Evolutionary conservation across 2,888 invertebrate species (phyloP).

Genomic region (Clivina fossor): DNA sequence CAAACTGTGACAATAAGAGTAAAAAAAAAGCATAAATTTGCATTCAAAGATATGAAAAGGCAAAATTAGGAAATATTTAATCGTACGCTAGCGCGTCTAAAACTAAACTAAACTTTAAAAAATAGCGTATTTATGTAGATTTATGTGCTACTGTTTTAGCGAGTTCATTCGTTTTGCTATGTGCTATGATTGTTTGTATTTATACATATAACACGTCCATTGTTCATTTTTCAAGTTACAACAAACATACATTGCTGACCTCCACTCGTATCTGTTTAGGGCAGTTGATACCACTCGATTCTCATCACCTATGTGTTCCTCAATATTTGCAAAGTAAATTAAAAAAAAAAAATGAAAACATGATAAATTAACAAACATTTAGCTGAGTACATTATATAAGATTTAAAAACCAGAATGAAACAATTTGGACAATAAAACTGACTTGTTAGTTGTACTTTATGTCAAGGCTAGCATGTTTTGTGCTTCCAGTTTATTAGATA

Average conservation of each 20-base stretch:
- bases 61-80: too few species aligned
- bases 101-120: too few species aligned
- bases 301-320: slow-evolving; percentile 24
- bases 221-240: too few species aligned
- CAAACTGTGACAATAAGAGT: too few species aligned
- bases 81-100: too few species aligned
- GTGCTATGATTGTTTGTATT: slow-evolving; percentile 17
- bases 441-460: slow-evolving; percentile 39
- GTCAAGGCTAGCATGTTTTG: slow-evolving; percentile 50
- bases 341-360: too few species aligned
- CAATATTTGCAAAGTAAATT: slow-evolving; percentile 17
- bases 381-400: slow-evolving; percentile 18
- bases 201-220: too few species aligned
- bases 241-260: too few species aligned
- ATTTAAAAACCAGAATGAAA: slow-evolving; percentile 16
- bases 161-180: slow-evolving; percentile 1
- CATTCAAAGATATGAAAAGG: too few species aligned
- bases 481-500: slow-evolving; percentile 51
- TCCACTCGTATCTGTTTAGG: too few species aligned
- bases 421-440: slow-evolving; percentile 24
- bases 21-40: too few species aligned
- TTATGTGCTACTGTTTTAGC: slow-evolving; percentile 18
- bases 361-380: slow-evolving; percentile 40
- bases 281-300: too few species aligned
- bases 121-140: slow-evolving; percentile 14